Base-by-base conservation (phyloP, 92 coral and sea anemone species). In the Palythoa grandis region DNA sequence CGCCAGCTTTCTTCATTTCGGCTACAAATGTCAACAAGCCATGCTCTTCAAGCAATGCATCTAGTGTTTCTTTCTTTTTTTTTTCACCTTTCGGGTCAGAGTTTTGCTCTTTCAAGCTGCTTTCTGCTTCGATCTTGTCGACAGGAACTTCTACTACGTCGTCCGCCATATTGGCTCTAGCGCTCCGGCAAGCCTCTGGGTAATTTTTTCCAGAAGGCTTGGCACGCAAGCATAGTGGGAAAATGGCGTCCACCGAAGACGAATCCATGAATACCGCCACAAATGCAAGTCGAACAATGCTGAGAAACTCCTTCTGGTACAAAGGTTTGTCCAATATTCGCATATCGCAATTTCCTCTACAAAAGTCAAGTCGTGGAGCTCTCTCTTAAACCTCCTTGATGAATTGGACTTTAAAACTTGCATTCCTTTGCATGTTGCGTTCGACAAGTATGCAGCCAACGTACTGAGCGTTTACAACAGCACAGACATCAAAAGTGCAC, bases 361-460 rank as follows among this genome's bases (percentile, higher is more conserved):
- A 52, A 87, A 87, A 77, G 61, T 87, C 80, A 79, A 76, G 53
- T 87, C 82, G 35, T 87, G 61, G 66, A 38, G 48, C 77, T 87
- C 90, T 47, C 90, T 87, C 73, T 69, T 87, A 63, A 68, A 69
- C 74, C 74, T 86, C 37, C 89, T 87, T 72, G 86, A 87, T 74
- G 86, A 87, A 76, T 77, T 87, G 37, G 54, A 85, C 71, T 38
- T 70, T 58, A 79, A 70, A 60, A 71, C 52, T 17, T 87, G 90
- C 83, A 20, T 87, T 76, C 90, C 90, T 16, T 87, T 87, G 48
- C 86, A 88, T 72, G 87, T 72, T 72, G 90, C 90, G 70, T 88
- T 88, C 57, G 87, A 88, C 50, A 83, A 88, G 76, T 77, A 82
- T 87, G 61, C 90, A 70, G 87, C 90, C 40, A 88, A 82, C 73